Conservation (phyloP, 2,797 vertebrate species). For the Anomalospiza imberbis region DNA sequence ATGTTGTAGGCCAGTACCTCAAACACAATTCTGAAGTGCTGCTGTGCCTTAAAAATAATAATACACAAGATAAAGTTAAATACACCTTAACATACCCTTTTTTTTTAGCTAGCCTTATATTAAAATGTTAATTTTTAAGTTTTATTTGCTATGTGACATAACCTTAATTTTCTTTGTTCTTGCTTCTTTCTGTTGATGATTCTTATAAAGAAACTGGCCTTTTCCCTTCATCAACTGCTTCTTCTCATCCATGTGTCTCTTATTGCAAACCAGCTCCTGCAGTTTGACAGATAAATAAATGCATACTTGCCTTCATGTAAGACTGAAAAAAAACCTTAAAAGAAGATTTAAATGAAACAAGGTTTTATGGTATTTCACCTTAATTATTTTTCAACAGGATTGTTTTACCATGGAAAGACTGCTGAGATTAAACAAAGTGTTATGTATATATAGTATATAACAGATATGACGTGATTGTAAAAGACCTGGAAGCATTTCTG, state of each 20-base stretch:
- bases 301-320: not conserved
- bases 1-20: conserved; percentile 70
- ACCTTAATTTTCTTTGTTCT: not conserved
- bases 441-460: not conserved
- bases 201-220: not conserved
- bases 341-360: not conserved
- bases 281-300: conserved; percentile 21
- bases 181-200: conserved; percentile 18
- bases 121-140: conserved; percentile 36
- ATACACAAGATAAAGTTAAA: conserved; percentile 44
- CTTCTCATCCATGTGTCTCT: not conserved
- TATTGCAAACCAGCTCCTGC: not conserved
- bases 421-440: not conserved
- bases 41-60: conserved; percentile 50
- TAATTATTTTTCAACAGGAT: conserved; percentile 5
- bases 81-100: conserved; percentile 21
- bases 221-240: not conserved
- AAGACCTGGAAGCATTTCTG: not conserved
- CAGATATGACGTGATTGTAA: not conserved
- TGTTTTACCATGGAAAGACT: not conserved
- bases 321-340: not conserved
- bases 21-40: conserved; percentile 49
- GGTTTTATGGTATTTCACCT: not conserved
- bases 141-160: not conserved
- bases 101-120: not conserved